A percentile compares a stretch with the other conserved stretches of the same genome.
Evolutionary conservation across 2,113 vertebrate genomes (phyloP).

Genomic region (Baryphthengus martii): DNA sequence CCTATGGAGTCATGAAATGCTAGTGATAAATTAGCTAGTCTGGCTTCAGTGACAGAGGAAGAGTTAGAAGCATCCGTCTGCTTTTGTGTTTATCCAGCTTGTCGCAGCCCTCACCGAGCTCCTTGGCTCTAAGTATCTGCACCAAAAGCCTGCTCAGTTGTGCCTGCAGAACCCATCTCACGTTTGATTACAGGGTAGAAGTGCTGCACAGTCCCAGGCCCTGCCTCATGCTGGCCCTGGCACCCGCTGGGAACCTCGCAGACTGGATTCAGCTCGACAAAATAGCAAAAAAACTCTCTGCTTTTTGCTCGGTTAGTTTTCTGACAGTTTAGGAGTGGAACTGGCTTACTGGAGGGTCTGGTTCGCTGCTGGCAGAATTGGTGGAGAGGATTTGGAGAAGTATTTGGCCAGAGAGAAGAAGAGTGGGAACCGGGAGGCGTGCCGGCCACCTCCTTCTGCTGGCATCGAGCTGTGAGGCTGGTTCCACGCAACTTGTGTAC

Average conservation of each 20-base stretch:
- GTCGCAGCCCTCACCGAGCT: neutral
- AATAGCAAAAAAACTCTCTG: neutral
- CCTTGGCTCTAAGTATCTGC: neutral
- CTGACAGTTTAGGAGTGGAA: neutral
- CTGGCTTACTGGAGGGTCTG: neutral
- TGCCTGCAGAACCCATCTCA: neutral
- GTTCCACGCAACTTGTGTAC: neutral
- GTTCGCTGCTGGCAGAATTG: neutral
- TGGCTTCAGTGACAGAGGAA: neutral
- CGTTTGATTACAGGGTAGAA: neutral
- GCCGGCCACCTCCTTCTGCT: neutral
- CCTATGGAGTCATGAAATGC: neutral
- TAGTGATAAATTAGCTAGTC: neutral
- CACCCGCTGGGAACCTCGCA: neutral
- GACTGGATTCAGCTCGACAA: neutral
- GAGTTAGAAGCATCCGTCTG: neutral
- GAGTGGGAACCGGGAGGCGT: neutral
- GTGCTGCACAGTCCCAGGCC: neutral
- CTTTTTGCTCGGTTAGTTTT: neutral
- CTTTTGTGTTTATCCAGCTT: neutral
- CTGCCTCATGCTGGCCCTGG: neutral
- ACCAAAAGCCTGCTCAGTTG: neutral
- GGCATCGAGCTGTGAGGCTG: neutral
- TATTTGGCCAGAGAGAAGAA: neutral
- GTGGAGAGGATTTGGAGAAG: neutral